A percentile compares a stretch with the other conserved stretches of the same genome.
Conservation (phyloP, 2,888 invertebrate species). For the Liposcelis brunnea region DNA sequence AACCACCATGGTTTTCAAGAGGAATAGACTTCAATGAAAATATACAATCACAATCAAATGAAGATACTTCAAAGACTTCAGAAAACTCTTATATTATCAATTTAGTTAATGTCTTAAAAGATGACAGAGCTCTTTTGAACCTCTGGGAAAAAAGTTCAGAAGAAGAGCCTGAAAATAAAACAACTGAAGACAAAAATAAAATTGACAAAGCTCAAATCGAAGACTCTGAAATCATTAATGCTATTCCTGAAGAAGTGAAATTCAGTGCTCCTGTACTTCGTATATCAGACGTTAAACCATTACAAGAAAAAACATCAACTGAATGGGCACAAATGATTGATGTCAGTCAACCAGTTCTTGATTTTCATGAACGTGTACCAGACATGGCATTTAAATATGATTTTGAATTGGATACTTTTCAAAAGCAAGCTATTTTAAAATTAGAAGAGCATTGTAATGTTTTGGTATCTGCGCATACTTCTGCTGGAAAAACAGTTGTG, state of each 20-base stretch:
- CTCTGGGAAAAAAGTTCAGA: neutral
- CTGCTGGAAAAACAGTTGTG: slow-evolving; percentile 96
- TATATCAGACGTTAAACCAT: slow-evolving; percentile 37
- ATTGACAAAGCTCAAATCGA: neutral
- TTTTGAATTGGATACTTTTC: slow-evolving; percentile 92
- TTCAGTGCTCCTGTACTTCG: slow-evolving; percentile 41
- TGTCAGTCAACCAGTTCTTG: slow-evolving; percentile 56
- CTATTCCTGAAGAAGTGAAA: slow-evolving; percentile 15
- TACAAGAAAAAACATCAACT: slow-evolving; percentile 31
- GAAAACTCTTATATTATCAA: neutral
- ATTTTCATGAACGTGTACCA: slow-evolving; percentile 65
- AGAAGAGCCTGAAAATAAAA: neutral
- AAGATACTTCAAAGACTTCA: neutral
- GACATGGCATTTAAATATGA: slow-evolving; percentile 70
- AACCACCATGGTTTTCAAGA: neutral
- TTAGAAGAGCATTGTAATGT: slow-evolving; percentile 88
- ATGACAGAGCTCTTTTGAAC: neutral
- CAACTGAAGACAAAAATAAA: neutral
- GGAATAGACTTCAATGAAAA: neutral
- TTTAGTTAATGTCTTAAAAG: neutral
- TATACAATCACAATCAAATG: neutral
- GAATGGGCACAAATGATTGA: slow-evolving; percentile 84
- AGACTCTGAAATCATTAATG: neutral
- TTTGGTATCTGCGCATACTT: slow-evolving; percentile 98
- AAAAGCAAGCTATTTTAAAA: slow-evolving; percentile 89